These are phyloP conservation scores for Otolemur garnettii DNA, from an alignment of 2,113 vertebrate genomes.

Conservation along the genomic window DNA sequence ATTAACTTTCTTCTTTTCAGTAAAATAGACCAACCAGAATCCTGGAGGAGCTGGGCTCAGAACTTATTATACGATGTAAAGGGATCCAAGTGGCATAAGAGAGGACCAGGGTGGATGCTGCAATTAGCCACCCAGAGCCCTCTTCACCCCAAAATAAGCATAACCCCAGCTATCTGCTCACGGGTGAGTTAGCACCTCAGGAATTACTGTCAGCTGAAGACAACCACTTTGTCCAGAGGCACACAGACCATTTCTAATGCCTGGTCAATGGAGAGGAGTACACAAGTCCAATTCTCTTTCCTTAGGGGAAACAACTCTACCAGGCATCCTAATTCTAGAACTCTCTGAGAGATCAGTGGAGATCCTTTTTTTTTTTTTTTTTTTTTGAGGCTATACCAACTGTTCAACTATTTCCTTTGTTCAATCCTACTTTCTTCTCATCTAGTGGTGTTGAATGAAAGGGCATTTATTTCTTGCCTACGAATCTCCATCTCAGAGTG, in stretches of 20 bases:
- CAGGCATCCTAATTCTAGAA: neutral
- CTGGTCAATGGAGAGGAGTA: neutral
- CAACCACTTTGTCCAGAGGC: neutral
- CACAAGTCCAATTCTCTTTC: neutral
- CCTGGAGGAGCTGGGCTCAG: neutral
- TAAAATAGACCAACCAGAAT: neutral
- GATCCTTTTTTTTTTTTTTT: neutral
- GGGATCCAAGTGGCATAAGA: neutral
- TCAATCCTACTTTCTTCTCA: neutral
- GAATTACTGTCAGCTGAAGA: neutral
- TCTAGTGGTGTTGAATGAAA: neutral
- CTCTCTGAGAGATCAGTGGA: neutral
- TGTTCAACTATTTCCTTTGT: neutral
- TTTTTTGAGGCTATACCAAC: neutral
- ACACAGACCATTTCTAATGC: neutral
- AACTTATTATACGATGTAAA: neutral
- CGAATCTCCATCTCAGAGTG: neutral
- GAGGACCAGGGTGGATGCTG: neutral
- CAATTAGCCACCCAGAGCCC: neutral
- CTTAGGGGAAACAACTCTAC: neutral
- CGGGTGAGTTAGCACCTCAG: neutral
- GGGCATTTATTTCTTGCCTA: neutral
- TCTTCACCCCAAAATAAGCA: neutral
- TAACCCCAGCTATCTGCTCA: neutral
- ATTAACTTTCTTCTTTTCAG: neutral